phyloP scores from a whole-genome alignment of 2,888 invertebrate genomes.

The Drosophila falleni region DNA sequence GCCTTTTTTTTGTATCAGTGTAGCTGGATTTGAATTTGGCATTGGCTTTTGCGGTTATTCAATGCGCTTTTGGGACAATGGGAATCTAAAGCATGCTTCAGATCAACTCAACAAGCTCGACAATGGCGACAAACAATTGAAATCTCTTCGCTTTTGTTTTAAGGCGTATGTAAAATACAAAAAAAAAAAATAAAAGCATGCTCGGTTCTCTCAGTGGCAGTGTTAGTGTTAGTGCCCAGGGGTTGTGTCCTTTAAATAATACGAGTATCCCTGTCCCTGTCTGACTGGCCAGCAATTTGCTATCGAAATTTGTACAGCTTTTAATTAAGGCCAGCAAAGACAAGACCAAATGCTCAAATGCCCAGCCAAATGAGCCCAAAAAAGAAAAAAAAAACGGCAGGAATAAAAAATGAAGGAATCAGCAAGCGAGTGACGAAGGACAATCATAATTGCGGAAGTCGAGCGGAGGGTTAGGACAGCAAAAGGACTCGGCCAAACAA shows the following conservation, averaged over 20 bases:
- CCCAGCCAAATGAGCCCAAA: conserved; percentile 56
- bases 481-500: conserved; percentile 66
- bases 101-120: conserved; percentile 58
- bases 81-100: conserved; percentile 67
- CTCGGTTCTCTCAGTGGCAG: conserved; percentile 26
- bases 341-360: conserved; percentile 57
- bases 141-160: conserved; percentile 79
- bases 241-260: conserved; percentile 45
- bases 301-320: conserved; percentile 71
- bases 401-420: conserved; percentile 47
- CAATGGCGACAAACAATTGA: conserved; percentile 81
- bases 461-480: conserved; percentile 29
- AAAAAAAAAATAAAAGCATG: conserved; percentile 32
- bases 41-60: conserved; percentile 48
- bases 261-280: conserved; percentile 3
- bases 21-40: conserved; percentile 22
- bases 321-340: conserved; percentile 75
- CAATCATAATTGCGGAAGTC: conserved; percentile 75
- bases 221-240: no score
- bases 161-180: conserved; percentile 48
- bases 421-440: conserved; percentile 73
- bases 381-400: conserved; percentile 1
- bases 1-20: no score
- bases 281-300: conserved; percentile 46
- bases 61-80: conserved; percentile 70